phyloP scores from a whole-genome alignment of 2,888 invertebrate species.

The Campopleginae sp. region DNA sequence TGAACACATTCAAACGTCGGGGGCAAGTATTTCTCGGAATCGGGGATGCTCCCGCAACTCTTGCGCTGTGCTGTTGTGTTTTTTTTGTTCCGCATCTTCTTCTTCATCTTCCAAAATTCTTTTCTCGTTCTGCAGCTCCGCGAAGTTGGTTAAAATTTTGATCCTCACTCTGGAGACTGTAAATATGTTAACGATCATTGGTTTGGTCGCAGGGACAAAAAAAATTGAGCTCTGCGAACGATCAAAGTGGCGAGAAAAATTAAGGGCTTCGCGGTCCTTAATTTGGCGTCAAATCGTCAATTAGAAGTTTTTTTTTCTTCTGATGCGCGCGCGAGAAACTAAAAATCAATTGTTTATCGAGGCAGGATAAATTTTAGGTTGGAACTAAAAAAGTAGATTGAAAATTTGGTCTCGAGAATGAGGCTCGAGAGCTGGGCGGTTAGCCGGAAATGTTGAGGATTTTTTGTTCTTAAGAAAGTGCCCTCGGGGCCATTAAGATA shows the following conservation, averaged over 20 bases:
- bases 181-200: not conserved
- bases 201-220: not conserved
- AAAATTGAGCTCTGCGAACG: not conserved
- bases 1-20: conserved; percentile 79
- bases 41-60: conserved; percentile 70
- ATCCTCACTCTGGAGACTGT: not conserved
- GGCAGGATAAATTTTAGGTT: no score
- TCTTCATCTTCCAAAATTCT: conserved; percentile 29
- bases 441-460: conserved; percentile 50
- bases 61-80: conserved; percentile 51
- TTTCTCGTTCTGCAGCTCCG: conserved; percentile 29
- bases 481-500: conserved; percentile 66
- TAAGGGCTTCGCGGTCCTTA: not conserved
- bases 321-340: not conserved
- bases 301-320: not conserved
- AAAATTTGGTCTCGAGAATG: not conserved
- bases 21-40: conserved; percentile 78
- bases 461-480: conserved; percentile 26
- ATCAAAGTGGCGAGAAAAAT: not conserved
- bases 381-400: no score
- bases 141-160: conserved; percentile 16
- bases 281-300: not conserved
- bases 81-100: conserved; percentile 25
- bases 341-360: not conserved
- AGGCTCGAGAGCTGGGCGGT: conserved; percentile 5